Percentiles rank a stretch among this genome's conserved stretches.
phyloP scores from a whole-genome alignment of 2,113 vertebrate species.

The Nanorana parkeri region DNA sequence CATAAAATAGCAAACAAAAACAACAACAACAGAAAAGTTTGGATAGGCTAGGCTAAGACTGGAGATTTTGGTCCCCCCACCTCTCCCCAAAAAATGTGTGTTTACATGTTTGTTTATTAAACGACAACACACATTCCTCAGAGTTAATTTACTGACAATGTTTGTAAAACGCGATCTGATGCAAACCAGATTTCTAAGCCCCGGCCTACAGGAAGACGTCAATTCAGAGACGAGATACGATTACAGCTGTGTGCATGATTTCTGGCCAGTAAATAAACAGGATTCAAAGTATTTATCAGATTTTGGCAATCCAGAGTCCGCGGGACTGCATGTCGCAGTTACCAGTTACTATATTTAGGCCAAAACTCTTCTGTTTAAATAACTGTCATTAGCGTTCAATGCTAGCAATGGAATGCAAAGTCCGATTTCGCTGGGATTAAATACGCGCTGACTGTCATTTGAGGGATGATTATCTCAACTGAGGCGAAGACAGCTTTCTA shows the following conservation, averaged over 20 bases:
- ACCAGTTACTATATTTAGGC: conserved; percentile 30
- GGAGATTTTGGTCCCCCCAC: neutral
- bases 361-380: conserved; percentile 8
- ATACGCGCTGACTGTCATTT: neutral
- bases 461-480: conserved; percentile 9
- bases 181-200: conserved; percentile 33
- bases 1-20: neutral
- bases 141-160: conserved; percentile 46
- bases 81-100: neutral
- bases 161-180: conserved; percentile 46
- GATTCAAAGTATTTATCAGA: conserved; percentile 28
- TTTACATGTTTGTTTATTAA: conserved; percentile 24
- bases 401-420: neutral
- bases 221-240: conserved; percentile 9
- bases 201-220: conserved; percentile 14
- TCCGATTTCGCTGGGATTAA: neutral
- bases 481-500: neutral
- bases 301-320: conserved; percentile 6
- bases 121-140: conserved; percentile 35
- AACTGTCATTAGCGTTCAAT: conserved; percentile 17
- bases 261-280: conserved; percentile 43
- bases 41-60: no score
- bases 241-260: conserved; percentile 34
- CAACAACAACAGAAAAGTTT: neutral
- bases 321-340: neutral